These are phyloP conservation scores for Takifugu ocellatus DNA, from an alignment of 2,797 vertebrate species.

Conservation along the genomic window DNA sequence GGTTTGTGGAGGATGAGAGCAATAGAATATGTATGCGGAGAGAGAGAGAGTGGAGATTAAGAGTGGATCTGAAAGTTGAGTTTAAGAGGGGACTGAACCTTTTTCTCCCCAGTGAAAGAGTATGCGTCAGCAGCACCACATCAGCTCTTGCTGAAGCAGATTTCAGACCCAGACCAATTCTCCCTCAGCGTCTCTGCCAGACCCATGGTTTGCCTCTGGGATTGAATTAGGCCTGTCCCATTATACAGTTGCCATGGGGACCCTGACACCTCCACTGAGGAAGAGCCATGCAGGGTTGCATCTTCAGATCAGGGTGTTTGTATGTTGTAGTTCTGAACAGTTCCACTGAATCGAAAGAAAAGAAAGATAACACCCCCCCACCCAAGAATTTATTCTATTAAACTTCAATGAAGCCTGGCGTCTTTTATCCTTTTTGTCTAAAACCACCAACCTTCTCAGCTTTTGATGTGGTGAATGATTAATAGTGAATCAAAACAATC, in stretches of 20 bases:
- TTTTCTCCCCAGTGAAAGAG: constrained; percentile 58
- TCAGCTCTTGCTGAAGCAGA: constrained; percentile 61
- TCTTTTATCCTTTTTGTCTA: not conserved
- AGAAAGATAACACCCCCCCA: too few species aligned
- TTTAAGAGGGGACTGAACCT: constrained; percentile 34
- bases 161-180: constrained; percentile 65
- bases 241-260: constrained; percentile 77
- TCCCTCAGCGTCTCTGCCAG: constrained; percentile 55
- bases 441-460: not conserved
- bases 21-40: constrained; percentile 18
- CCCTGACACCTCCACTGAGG: constrained; percentile 71
- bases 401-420: too few species aligned
- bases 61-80: constrained; percentile 53
- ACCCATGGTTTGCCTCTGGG: constrained; percentile 66
- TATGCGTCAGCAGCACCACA: constrained; percentile 51
- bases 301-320: constrained; percentile 56
- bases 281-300: constrained; percentile 65
- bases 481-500: not conserved
- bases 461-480: not conserved
- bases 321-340: constrained; percentile 5
- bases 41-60: constrained; percentile 30
- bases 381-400: too few species aligned
- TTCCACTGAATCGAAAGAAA: not conserved
- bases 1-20: constrained; percentile 25
- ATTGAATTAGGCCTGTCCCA: constrained; percentile 72